Base-by-base conservation (phyloP, 2,113 vertebrate species). In the Onychostruthus taczanowskii region DNA sequence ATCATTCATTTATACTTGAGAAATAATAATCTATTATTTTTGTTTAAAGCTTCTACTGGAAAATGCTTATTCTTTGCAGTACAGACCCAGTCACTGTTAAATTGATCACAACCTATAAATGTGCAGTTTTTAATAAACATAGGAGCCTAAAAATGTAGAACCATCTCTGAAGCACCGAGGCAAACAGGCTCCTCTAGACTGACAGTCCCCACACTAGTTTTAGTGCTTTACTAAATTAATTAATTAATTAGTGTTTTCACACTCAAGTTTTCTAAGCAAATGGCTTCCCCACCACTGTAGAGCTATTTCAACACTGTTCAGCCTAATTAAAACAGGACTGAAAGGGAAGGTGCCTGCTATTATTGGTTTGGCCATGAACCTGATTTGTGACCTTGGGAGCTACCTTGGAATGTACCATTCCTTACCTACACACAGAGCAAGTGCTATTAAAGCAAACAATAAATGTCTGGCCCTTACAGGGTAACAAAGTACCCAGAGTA, bases 341-440 rank as follows among this genome's bases (percentile, higher is more conserved):
- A 69, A 79, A 75, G 35, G 56, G 61, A 90, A 85, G 67, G 70
- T 83, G 90, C 61, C 84, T 95, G 83, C 70, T 97, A 94, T 95
- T 85, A 82, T 4, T 93, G 81, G 63, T 72, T 89, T 89, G 53
- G 89, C 95, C 84, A 85, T 59, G 78, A 96, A 94, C 93, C 78
- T 49, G 55, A 95, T 96, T 95, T 76, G 70, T 91, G 91, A 96
- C 94, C 95, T 97, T 95, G 95, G 49, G 56, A 96, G 64, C 35
- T 64, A 52, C 66, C 78, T 66, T 37, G 16, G 47, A 80, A 46
- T 27, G 33, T 1, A 24, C 5, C 4, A 21, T 19, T 90, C 74
- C 59, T 84, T 11, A 30, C 43, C 76, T 55, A 55, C 84, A 77
- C 41, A 62, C 81, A 75, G 20, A 91, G n/a, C 49, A 64, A 89